Conservation (phyloP, 1,140 invertebrate genomes). For the Onthophagus taurus region DNA sequence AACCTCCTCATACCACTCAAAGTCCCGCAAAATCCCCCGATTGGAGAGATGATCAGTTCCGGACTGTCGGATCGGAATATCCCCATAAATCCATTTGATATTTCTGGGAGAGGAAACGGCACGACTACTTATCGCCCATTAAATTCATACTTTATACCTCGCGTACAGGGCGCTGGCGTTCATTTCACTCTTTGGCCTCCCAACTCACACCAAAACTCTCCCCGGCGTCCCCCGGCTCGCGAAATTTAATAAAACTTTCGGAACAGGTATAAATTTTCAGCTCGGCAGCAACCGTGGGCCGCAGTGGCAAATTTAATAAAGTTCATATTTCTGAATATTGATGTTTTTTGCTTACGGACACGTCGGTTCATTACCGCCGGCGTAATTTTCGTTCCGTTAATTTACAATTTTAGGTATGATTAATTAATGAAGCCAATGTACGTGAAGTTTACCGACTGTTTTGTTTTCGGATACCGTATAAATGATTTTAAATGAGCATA, state of each 20-base stretch:
- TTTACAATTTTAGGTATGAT: no score
- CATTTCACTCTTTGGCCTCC: background rate
- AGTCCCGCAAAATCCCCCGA: slow-evolving; percentile 18
- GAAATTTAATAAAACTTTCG: slow-evolving; percentile 14
- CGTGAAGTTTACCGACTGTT: no score
- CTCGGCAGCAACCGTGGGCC: no score
- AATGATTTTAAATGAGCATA: no score
- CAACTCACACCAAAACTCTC: background rate
- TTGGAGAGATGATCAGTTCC: slow-evolving; percentile 23
- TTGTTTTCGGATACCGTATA: no score
- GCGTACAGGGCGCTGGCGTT: background rate
- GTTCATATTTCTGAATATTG: slow-evolving; percentile 14
- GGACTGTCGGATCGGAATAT: slow-evolving; percentile 22
- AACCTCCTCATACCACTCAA: no score
- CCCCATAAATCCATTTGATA: slow-evolving; percentile 27
- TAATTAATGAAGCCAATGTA: no score
- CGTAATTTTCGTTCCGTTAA: no score
- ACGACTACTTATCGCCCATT: slow-evolving; percentile 27
- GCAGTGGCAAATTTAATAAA: slow-evolving; percentile 14
- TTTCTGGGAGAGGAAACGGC: slow-evolving; percentile 23
- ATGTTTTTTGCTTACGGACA: no score
- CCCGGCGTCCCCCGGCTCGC: slow-evolving; percentile 4
- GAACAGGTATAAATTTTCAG: slow-evolving; percentile 13
- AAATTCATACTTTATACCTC: slow-evolving; percentile 21
- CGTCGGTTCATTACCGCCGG: no score